Conservation (phyloP, 2,113 vertebrate genomes). For the Loxodonta africana region DNA sequence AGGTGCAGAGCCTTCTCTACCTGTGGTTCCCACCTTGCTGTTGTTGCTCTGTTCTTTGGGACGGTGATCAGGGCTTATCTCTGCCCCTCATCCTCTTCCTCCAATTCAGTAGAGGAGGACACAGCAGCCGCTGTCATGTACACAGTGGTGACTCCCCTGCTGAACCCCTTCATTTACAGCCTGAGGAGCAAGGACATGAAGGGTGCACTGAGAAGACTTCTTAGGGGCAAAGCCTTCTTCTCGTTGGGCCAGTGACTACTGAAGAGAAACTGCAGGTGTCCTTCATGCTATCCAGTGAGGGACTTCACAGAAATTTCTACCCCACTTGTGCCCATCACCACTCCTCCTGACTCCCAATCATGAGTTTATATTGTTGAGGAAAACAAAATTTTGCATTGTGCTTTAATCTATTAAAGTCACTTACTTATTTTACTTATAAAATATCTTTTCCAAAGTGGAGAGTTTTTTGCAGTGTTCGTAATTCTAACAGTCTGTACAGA, state of each 20-base stretch:
- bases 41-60: constrained; percentile 78
- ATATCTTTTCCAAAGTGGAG: neutral
- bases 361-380: neutral
- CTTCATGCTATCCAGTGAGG: neutral
- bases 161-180: constrained; percentile 77
- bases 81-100: constrained; percentile 36
- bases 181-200: constrained; percentile 74
- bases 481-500: neutral
- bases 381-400: neutral
- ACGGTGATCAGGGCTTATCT: constrained; percentile 77
- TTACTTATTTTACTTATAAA: constrained; percentile 12
- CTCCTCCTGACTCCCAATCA: neutral
- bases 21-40: constrained; percentile 71
- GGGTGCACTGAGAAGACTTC: constrained; percentile 42
- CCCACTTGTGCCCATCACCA: neutral
- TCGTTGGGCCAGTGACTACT: neutral
- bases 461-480: neutral
- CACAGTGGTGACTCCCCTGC: constrained; percentile 68
- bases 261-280: neutral
- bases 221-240: constrained; percentile 27
- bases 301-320: neutral
- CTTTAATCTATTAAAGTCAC: neutral
- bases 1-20: constrained; percentile 71
- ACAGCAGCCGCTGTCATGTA: constrained; percentile 65
- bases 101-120: constrained; percentile 30